Percentiles rank a stretch among this genome's conserved stretches.
Conservation (phyloP, 2,113 vertebrate genomes). For the Phrynocephalus versicolor region DNA sequence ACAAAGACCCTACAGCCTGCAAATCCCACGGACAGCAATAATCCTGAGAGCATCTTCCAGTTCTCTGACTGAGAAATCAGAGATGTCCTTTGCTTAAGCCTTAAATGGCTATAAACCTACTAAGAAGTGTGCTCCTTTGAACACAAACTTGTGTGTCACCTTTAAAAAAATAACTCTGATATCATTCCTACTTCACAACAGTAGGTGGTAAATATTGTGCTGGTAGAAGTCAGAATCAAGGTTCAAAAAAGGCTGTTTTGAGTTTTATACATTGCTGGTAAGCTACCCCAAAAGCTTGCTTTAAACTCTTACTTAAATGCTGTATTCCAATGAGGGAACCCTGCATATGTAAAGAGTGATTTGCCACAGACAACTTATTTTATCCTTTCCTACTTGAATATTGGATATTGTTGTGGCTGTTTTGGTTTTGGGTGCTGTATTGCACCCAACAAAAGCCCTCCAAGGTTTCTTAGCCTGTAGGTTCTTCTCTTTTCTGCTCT, state of each 20-base stretch:
- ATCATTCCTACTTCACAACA: slow-evolving; percentile 63
- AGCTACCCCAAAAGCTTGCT: neutral
- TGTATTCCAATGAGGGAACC: neutral
- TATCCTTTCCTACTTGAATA: too few species aligned
- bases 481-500: too few species aligned
- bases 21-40: slow-evolving; percentile 69
- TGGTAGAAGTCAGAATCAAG: slow-evolving; percentile 32
- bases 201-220: slow-evolving; percentile 59
- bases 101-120: neutral
- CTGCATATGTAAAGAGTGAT: neutral
- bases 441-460: too few species aligned
- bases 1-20: slow-evolving; percentile 76
- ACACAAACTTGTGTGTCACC: slow-evolving; percentile 34
- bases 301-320: neutral
- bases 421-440: too few species aligned
- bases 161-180: slow-evolving; percentile 57
- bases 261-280: neutral
- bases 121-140: slow-evolving; percentile 15
- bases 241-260: neutral
- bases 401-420: too few species aligned
- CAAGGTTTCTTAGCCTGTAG: too few species aligned
- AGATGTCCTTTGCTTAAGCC: slow-evolving; percentile 6
- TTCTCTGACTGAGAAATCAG: slow-evolving; percentile 75
- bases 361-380: too few species aligned
- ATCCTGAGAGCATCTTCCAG: slow-evolving; percentile 79